Conservation (phyloP, 2,797 vertebrate genomes). For the Melanogrammus aeglefinus region DNA sequence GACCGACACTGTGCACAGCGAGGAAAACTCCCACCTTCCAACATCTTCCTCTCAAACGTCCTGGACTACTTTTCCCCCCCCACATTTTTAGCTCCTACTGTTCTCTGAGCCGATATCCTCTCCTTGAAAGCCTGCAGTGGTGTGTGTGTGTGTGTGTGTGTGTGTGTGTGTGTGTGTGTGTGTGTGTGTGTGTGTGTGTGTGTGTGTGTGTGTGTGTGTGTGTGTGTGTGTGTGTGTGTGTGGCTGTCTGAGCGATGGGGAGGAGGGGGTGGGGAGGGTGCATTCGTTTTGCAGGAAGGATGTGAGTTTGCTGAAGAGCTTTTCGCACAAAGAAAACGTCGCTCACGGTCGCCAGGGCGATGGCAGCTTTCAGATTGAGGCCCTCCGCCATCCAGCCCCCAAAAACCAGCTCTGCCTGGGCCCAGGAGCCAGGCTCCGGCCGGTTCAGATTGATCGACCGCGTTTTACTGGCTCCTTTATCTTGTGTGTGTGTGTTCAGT, state of each 20-base stretch:
- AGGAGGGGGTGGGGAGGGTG: constrained; percentile 1
- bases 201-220: constrained; percentile 9
- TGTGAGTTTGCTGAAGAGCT: constrained; percentile 70
- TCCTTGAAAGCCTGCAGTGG: constrained; percentile 48
- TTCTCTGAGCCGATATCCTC: constrained; percentile 41
- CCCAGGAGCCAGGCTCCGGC: no score
- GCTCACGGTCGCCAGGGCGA: constrained; percentile 53
- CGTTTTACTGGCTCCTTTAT: neutral
- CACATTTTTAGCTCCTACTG: neutral
- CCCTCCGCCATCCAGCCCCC: constrained; percentile 20
- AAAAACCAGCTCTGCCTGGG: constrained; percentile 17
- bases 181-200: constrained; percentile 19
- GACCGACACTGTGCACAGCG: neutral
- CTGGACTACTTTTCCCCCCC: neutral
- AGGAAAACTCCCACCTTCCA: neutral
- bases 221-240: constrained; percentile 17
- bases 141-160: constrained; percentile 17
- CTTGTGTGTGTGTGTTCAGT: neutral
- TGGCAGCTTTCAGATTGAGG: constrained; percentile 39
- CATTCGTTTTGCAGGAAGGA: constrained; percentile 66
- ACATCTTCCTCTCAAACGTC: neutral
- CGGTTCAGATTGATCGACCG: neutral
- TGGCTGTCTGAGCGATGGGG: neutral
- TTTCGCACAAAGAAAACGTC: constrained; percentile 63
- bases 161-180: constrained; percentile 14